Evolutionary conservation across 1,140 invertebrate species (phyloP), one percentile per base, ranked within the genome.

Genomic region (Temnothorax longispinosus): DNA sequence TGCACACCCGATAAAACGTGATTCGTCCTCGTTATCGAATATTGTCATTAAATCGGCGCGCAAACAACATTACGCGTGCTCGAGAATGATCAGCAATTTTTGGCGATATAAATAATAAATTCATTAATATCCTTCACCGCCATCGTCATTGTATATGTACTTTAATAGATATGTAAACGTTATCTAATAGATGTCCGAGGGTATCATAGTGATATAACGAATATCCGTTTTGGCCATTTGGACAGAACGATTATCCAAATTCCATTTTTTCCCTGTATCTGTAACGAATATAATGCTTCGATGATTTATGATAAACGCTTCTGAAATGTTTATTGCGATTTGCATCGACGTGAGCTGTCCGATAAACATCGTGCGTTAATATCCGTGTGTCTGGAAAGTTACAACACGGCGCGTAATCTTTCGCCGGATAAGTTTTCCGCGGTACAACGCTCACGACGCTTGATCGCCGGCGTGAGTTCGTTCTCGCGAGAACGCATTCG

Each of bases 401-500:
- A 54, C 32, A 13, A 10, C 62, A 5, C 50, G 18, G 32, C 71
- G 44, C 15, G 69, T 35, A 52, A 74, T 74, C 58, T 64, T n/a
- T 64, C 44, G 60, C 27, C 10, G 27, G 13, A 35, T 44, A 64
- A 64, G 44, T 21, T 65, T 78, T 65, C 27, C 27, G 60, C 74
- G 56, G 2, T 18, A 4, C 54, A 32, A 21, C 38, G 54, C 38
- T 77, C 27, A 32, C 74, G 21, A 56, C 35, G 52, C 38, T 47
- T 3, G 52, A 75, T 21, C 52, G 32, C 27, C 15, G 62, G n/a
- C 35, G 47, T n/a, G 64, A 69, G 54, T 56, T 69, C 62, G 54
- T 56, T 69, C 62, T 69, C 77, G 77, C 76, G 41, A 69, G 41
- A 50, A 78, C 60, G 18, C 58, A 21, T 7, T 67, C 77, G 62